phyloP scores from a whole-genome alignment of 2,888 invertebrate genomes.

The Emmelina monodactyla region DNA sequence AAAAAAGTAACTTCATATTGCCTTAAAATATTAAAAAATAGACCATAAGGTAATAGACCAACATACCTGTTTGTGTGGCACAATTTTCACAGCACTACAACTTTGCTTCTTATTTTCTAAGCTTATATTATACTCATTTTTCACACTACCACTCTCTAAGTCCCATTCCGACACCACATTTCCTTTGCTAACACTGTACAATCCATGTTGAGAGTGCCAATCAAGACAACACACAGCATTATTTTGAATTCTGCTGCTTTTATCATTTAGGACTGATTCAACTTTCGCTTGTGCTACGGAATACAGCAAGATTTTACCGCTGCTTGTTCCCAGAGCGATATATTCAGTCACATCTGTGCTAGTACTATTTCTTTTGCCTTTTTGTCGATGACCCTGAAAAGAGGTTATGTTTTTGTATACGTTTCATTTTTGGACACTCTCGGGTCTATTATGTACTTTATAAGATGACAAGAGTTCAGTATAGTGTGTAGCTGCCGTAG shows the following conservation, averaged over 20 bases:
- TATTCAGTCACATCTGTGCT: conserved; percentile 43
- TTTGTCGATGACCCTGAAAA: conserved; percentile 20
- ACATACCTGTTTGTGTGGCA: conserved; percentile 57
- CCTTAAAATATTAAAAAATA: too few relatives aligned
- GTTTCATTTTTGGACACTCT: not conserved
- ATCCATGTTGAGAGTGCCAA: conserved; percentile 60
- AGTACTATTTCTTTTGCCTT: conserved; percentile 27
- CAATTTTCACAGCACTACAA: conserved; percentile 67
- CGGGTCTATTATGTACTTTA: too few relatives aligned
- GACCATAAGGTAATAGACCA: too few relatives aligned
- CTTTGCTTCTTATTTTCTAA: conserved; percentile 73
- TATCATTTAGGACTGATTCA: conserved; percentile 61
- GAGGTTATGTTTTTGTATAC: conserved; percentile 13
- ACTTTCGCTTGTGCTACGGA: conserved; percentile 72
- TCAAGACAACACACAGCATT: conserved; percentile 54
- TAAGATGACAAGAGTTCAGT: too few relatives aligned
- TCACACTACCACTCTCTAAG: conserved; percentile 46
- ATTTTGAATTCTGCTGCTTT: conserved; percentile 34
- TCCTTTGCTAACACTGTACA: conserved; percentile 63
- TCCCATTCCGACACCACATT: conserved; percentile 66
- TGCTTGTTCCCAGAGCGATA: conserved; percentile 76
- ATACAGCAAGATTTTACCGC: conserved; percentile 76
- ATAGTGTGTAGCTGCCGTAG: too few relatives aligned
- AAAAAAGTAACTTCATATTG: too few relatives aligned
- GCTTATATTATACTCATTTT: conserved; percentile 54